Evolutionary conservation across 1,140 invertebrate genomes (phyloP), one percentile per base, ranked within the genome.

Genomic region (Pogonomyrmex barbatus): DNA sequence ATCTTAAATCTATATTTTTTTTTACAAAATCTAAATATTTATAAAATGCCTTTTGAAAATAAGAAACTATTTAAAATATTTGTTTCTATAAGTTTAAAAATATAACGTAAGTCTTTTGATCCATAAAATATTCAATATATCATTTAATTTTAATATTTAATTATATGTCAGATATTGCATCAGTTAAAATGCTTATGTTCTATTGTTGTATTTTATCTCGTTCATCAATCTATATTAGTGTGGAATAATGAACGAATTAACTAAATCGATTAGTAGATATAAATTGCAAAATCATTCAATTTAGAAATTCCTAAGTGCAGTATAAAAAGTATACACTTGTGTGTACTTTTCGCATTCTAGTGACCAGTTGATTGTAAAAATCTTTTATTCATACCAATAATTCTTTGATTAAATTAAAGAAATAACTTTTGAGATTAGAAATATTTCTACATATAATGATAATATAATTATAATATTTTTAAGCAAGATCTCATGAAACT

Each of bases 361-460:
- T n/a, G 75, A 78, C 58, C 8, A 78, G 39, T 12, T 45, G 47
- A 70, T 79, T 67, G 30, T 56, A 54, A 10, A 54, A 42, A 70
- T 58, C 24, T 56, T 81, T 68, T 30, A 50, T 79, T 12, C 10
- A 8, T 52, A 65, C 30, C 8, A 67, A 67, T 30, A 78, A 63
- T 52, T 52, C 2, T 39, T 67, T 67, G n/a, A 6, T 45, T 70
- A 56, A 45, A 10, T 14, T 54, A 33, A 68, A 12, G 42, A 60
- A 62, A 14, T 10, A 42, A 81, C 14, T 24, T 81, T 58, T 54
- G 33, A 76, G 24, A 60, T 30, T 60, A 76, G 24, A 81, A 54
- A 81, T 81, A 70, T 81, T 81, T 81, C 24, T 81, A 56, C 14
- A 54, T 30, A 12, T 24, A 24, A 58, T n/a, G 36, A 24, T 76